Base-by-base conservation (phyloP, 2,888 invertebrate genomes). In the Meta bourneti region DNA sequence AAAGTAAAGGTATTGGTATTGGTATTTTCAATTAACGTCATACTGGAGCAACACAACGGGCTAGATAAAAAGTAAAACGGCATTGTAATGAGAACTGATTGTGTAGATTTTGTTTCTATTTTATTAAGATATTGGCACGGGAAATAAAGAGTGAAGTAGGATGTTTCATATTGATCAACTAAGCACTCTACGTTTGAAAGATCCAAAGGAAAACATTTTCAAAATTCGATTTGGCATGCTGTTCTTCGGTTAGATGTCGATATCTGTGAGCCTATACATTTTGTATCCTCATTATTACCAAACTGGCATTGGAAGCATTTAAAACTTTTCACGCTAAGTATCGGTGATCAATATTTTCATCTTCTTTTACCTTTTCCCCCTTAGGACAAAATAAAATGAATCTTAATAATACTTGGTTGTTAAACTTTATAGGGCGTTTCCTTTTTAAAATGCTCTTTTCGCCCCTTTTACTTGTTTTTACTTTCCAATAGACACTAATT, bases 361-460 rank as follows among this genome's bases (percentile, higher is more conserved):
- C 9, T 8, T 49, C 77, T 79, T 70, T 78, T 49, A 48, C 61
- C 61, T 34, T 34, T 61, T 77, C n/a, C 69, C 48, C 51, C 16
- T 83, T 70, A 71, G 34, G 8, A 54, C 49, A 16, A 54, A 85
- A 80, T 54, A 85, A 85, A 84, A 90, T 85, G 79, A 85, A 85
- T 84, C 85, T 61, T 90, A 80, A 74, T 90, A 90, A 84, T 89
- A 90, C 79, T 90, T 85, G 90, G 85, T 85, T 85, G 90, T 90
- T 85, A 85, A 84, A 85, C 85, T 78, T 90, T 90, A 85, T 77
- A 49, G 77, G 19, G 20, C 16, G 11, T 74, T 74, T 74, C 20
- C 9, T 9, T 72, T 72, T n/a, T n/a, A 9, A 19, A n/a, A 74
- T 11, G 34, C 61, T 52, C 11, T 52, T 49, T 69, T 20, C 16